Evolutionary conservation across 2,113 vertebrate genomes (phyloP).

Genomic region (Labeo catla): DNA sequence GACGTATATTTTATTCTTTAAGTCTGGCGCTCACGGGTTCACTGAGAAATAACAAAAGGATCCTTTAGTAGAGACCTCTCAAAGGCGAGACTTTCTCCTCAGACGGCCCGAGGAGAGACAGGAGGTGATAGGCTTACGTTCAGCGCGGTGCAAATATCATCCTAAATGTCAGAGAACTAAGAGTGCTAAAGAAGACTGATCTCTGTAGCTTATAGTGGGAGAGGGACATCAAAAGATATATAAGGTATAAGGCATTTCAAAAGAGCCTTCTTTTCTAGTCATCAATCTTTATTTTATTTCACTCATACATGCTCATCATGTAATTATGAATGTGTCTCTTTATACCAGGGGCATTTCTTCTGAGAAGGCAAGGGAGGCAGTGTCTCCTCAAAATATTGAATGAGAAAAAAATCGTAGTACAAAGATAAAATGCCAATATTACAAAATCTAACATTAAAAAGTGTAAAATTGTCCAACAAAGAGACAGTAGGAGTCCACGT

Average conservation of each 20-base stretch:
- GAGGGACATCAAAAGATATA: constrained; percentile 12
- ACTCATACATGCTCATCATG: background rate
- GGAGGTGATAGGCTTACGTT: constrained; percentile 15
- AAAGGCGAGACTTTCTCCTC: constrained; percentile 19
- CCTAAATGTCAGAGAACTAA: constrained; percentile 42
- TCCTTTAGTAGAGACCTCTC: constrained; percentile 23
- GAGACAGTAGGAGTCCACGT: too few relatives aligned
- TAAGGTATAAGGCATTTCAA: background rate
- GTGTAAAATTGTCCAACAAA: too few relatives aligned
- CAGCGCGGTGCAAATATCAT: constrained; percentile 29
- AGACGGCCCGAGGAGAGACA: constrained; percentile 34
- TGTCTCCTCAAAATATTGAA: too few relatives aligned
- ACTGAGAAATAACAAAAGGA: constrained; percentile 25
- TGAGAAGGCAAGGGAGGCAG: too few relatives aligned
- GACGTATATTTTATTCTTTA: constrained; percentile 36
- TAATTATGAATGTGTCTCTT: background rate
- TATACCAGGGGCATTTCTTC: too few relatives aligned
- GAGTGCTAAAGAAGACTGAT: background rate
- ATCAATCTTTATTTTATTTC: background rate
- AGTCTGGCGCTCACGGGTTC: constrained; percentile 15
- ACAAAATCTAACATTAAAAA: too few relatives aligned
- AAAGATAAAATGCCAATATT: too few relatives aligned
- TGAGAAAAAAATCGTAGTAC: too few relatives aligned
- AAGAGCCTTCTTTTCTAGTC: background rate
- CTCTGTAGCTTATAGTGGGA: background rate